Conservation (phyloP, 2,888 invertebrate species). For the Parnassius glacialis region DNA sequence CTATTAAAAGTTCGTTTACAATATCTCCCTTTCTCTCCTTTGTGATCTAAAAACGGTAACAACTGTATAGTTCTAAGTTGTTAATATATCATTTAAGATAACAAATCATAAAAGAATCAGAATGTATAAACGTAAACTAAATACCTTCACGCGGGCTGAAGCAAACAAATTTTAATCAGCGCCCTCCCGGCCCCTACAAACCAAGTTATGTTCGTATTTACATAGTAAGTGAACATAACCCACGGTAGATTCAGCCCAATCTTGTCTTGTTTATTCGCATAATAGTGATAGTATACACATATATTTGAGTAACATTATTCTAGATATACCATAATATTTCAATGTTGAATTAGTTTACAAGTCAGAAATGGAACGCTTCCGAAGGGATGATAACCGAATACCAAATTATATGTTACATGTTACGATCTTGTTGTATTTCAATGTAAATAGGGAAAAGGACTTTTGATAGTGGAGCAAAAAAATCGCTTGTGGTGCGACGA, state of each 20-base stretch:
- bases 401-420: background rate
- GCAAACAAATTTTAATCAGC: slow-evolving; percentile 37
- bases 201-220: slow-evolving; percentile 37
- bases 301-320: slow-evolving; percentile 26
- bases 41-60: too few species aligned
- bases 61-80: too few species aligned
- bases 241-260: slow-evolving; percentile 22
- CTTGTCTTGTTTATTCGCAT: slow-evolving; percentile 27
- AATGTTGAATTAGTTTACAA: slow-evolving; percentile 16
- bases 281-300: slow-evolving; percentile 28
- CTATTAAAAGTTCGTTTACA: too few species aligned
- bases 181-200: slow-evolving; percentile 32
- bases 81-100: too few species aligned
- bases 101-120: too few species aligned
- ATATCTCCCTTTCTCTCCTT: too few species aligned
- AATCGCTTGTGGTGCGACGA: too few species aligned
- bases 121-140: slow-evolving; percentile 3
- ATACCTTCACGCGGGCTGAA: slow-evolving; percentile 15
- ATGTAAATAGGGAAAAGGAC: too few species aligned
- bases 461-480: too few species aligned
- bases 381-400: background rate
- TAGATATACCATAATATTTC: slow-evolving; percentile 12
- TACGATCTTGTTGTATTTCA: background rate
- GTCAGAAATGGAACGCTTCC: slow-evolving; percentile 4
- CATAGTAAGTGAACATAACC: slow-evolving; percentile 33